phyloP scores from a whole-genome alignment of 2,113 vertebrate genomes.

The Brachypteracias leptosomus region DNA sequence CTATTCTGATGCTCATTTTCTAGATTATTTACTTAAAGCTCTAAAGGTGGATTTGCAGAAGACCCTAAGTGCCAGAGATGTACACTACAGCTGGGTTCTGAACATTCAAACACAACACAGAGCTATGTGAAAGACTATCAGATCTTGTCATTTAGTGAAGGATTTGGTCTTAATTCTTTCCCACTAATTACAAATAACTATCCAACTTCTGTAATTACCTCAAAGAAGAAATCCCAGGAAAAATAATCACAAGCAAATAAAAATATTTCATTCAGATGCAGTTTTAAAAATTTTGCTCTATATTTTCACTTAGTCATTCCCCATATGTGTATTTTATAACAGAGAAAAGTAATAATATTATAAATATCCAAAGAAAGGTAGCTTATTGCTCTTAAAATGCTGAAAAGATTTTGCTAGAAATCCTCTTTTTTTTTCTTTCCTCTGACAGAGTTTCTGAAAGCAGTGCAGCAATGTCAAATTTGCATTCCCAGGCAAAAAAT shows the following conservation, averaged over 20 bases:
- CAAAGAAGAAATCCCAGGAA: not conserved
- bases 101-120: not conserved
- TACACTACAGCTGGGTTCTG: not conserved
- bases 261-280: not conserved
- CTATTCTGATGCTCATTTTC: not conserved
- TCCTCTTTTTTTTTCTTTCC: not conserved
- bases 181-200: not conserved
- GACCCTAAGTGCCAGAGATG: not conserved
- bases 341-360: not conserved
- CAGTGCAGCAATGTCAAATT: not conserved
- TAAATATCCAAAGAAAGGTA: not conserved
- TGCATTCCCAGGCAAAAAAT: not conserved
- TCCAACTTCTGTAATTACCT: not conserved
- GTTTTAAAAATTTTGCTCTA: not conserved
- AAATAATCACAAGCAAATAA: not conserved
- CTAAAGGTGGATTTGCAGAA: not conserved
- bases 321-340: not conserved
- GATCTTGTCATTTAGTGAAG: not conserved
- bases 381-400: not conserved
- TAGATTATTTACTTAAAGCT: not conserved
- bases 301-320: not conserved
- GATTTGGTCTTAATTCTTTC: not conserved
- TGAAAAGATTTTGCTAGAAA: not conserved
- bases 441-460: not conserved
- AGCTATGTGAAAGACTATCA: not conserved